Percentiles rank a stretch among this genome's conserved stretches.
Evolutionary conservation across 2,888 invertebrate species (phyloP).

Genomic region (Pristionchus arcanus): DNA sequence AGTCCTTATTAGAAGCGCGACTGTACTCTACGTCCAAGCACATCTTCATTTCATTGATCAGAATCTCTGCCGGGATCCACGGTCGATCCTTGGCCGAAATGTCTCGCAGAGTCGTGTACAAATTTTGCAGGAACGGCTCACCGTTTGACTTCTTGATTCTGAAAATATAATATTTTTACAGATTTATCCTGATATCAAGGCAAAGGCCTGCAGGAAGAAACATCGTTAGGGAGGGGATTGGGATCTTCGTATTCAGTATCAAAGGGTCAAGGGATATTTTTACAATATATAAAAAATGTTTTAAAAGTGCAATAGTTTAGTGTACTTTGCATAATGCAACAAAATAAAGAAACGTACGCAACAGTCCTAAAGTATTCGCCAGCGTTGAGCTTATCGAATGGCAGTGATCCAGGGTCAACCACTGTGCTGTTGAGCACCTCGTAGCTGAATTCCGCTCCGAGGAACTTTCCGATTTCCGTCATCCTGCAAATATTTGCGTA

Average conservation of each 20-base stretch:
- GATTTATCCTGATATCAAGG: too few relatives aligned
- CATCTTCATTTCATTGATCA: neutral
- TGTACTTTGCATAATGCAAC: neutral
- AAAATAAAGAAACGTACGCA: neutral
- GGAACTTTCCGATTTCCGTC: neutral
- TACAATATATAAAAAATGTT: too few relatives aligned
- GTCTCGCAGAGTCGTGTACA: neutral
- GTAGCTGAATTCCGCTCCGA: neutral
- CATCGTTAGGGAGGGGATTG: too few relatives aligned
- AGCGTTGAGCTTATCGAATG: neutral
- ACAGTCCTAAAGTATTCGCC: neutral
- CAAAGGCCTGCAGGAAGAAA: too few relatives aligned
- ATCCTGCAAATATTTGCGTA: neutral
- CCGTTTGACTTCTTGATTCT: neutral
- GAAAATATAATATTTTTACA: neutral
- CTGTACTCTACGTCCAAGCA: neutral
- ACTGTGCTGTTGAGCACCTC: neutral
- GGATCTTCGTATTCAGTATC: too few relatives aligned
- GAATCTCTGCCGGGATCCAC: neutral
- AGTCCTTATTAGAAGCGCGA: neutral
- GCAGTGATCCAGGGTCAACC: neutral
- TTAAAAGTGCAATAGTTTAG: too few relatives aligned
- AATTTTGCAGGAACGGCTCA: neutral
- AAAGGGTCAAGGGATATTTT: too few relatives aligned
- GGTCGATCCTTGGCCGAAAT: neutral